These are phyloP conservation scores for Cichlasoma orientale DNA, from an alignment of 2,797 vertebrate species.

Conservation along the genomic window DNA sequence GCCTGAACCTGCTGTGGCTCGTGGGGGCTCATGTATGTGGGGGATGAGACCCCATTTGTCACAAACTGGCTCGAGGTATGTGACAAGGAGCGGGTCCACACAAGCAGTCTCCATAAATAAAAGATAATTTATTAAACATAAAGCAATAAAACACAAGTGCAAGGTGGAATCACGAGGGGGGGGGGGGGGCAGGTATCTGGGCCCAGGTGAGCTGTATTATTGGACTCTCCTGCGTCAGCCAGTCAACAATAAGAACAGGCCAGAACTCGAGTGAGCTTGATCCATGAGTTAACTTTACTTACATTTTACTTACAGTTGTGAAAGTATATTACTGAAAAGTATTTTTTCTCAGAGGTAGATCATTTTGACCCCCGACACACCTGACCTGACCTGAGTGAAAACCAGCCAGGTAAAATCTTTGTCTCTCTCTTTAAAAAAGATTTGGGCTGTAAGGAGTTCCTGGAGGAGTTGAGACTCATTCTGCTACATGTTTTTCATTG, in stretches of 20 bases:
- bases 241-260: no score
- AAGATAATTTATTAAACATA: no score
- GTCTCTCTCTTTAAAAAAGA: rapidly evolving
- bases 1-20: not conserved
- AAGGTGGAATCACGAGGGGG: no score
- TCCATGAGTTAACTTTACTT: no score
- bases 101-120: no score
- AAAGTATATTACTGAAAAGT: no score
- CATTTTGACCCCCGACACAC: not conserved
- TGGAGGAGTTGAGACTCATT: not conserved
- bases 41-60: not conserved
- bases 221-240: no score
- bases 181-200: no score
- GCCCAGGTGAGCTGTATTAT: no score
- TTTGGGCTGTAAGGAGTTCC: not conserved
- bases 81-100: not conserved
- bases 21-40: not conserved
- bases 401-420: not conserved
- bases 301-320: no score
- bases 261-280: no score
- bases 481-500: rapidly evolving
- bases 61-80: not conserved
- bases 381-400: not conserved
- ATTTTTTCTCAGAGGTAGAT: not conserved
- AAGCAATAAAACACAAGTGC: no score